A percentile compares a stretch with the other conserved stretches of the same genome.
Conservation (phyloP, 2,113 vertebrate genomes). For the Microcebus lehilahytsara region DNA sequence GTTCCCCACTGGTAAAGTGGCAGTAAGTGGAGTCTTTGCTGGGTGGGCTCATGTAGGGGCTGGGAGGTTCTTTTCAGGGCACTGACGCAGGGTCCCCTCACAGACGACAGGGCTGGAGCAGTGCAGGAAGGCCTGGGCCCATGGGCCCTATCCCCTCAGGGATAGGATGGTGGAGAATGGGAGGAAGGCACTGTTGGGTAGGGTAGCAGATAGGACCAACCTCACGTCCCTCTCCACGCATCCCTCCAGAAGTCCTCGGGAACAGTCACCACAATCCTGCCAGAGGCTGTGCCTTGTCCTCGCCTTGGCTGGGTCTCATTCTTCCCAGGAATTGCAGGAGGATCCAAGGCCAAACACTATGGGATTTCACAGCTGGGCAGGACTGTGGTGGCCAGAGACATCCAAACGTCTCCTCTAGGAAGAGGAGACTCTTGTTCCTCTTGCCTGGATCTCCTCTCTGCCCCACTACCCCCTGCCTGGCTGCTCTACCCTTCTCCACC, state of each 20-base stretch:
- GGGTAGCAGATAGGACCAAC: background rate
- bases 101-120: background rate
- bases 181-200: background rate
- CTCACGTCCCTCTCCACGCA: background rate
- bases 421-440: background rate
- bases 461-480: background rate
- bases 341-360: background rate
- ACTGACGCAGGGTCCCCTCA: background rate
- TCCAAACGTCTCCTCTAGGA: background rate
- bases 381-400: background rate
- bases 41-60: background rate
- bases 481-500: background rate
- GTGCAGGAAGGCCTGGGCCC: background rate
- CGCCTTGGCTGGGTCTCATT: background rate
- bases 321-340: background rate
- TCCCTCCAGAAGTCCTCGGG: background rate
- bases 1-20: background rate
- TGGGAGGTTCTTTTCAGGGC: background rate
- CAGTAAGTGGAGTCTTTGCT: background rate
- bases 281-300: background rate
- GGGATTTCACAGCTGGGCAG: background rate
- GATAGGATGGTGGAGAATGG: background rate
- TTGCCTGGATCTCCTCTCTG: background rate
- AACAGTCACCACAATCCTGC: background rate
- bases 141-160: background rate